A percentile compares a stretch with the other conserved stretches of the same genome.
These are phyloP conservation scores for Paramacrobiotus metropolitanus DNA, from an alignment of 1,140 invertebrate species.

Conservation along the genomic window DNA sequence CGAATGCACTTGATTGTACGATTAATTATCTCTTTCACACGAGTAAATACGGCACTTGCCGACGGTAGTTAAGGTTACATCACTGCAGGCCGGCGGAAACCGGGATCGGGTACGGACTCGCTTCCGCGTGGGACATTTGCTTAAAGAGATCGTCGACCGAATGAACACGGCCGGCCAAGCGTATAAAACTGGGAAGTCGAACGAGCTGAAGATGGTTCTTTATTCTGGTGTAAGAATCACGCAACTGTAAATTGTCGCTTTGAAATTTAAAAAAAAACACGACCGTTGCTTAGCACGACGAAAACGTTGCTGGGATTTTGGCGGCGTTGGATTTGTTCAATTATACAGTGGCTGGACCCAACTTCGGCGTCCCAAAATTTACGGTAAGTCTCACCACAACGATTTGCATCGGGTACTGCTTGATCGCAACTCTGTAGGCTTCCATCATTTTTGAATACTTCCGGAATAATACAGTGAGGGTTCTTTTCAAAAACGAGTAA, in stretches of 20 bases:
- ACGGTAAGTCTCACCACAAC: neutral
- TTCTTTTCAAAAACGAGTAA: neutral
- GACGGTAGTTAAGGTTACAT: too few species aligned
- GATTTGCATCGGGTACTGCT: too few species aligned
- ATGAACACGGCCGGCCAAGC: neutral
- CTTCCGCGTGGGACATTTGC: neutral
- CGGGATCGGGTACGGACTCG: neutral
- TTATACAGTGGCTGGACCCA: neutral
- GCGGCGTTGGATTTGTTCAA: neutral
- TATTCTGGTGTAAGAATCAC: slow-evolving; percentile 1
- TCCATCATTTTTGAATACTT: neutral
- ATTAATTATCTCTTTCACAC: too few species aligned
- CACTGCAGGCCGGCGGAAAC: slow-evolving; percentile 1
- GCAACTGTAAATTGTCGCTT: neutral
- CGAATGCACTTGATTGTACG: slow-evolving; percentile 3
- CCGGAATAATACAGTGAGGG: neutral
- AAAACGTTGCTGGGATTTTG: neutral
- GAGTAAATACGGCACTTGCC: too few species aligned
- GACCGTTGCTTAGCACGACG: neutral
- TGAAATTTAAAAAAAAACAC: neutral
- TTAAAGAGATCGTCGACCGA: neutral
- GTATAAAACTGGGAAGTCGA: neutral
- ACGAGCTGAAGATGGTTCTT: neutral
- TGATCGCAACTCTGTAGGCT: too few species aligned
- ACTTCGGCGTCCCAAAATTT: neutral